These are phyloP conservation scores for Columbina picui DNA, from an alignment of 2,113 vertebrate genomes.

Conservation along the genomic window DNA sequence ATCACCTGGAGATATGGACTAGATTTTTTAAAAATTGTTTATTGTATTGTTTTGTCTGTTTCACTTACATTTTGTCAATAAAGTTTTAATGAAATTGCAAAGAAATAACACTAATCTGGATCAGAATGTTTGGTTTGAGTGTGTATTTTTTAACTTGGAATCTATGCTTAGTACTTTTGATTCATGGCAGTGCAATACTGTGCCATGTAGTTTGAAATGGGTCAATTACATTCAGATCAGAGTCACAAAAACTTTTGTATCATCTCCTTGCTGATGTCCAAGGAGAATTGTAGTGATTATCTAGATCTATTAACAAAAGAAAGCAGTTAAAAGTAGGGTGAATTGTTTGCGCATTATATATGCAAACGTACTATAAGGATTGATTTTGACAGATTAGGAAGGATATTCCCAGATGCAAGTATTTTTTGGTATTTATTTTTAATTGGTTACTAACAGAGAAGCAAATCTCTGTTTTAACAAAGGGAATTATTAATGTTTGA, in stretches of 20 bases:
- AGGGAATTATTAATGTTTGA: background rate
- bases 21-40: background rate
- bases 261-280: background rate
- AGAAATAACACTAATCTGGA: background rate
- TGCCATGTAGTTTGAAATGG: background rate
- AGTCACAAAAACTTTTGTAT: background rate
- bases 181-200: background rate
- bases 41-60: background rate
- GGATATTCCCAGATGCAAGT: background rate
- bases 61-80: background rate
- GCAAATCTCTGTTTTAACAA: background rate
- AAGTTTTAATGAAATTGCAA: background rate
- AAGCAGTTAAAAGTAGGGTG: background rate
- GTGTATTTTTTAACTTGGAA: background rate
- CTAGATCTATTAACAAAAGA: background rate
- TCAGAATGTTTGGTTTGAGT: background rate
- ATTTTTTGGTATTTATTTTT: background rate
- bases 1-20: background rate
- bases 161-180: background rate
- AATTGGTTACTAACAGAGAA: background rate
- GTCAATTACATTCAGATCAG: background rate
- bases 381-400: background rate
- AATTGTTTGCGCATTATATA: background rate
- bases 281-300: background rate
- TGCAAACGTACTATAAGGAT: background rate